phyloP scores from a whole-genome alignment of 2,113 vertebrate species.

The Ageneiosus marmoratus region DNA sequence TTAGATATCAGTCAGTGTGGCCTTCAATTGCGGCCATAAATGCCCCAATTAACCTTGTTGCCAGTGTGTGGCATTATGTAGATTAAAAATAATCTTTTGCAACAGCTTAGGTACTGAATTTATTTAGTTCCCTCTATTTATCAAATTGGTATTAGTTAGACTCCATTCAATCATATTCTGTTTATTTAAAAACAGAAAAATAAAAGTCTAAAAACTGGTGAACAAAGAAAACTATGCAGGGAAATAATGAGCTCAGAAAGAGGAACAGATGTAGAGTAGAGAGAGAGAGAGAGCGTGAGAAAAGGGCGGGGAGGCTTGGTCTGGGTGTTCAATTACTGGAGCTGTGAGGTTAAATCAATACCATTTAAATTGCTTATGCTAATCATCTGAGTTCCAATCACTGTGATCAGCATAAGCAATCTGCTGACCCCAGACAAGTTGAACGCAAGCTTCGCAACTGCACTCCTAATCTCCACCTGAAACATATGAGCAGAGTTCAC shows the following conservation, averaged over 20 bases:
- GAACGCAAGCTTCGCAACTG: conserved; percentile 36
- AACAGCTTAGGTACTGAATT: background rate
- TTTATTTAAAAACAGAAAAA: conserved; percentile 2
- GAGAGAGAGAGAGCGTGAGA: conserved; percentile 22
- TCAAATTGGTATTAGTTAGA: background rate
- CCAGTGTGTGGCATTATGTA: background rate
- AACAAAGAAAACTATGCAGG: background rate
- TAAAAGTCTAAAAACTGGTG: background rate
- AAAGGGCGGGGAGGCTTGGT: conserved; percentile 44
- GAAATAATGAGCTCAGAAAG: conserved; percentile 11
- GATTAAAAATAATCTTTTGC: background rate
- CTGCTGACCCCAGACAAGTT: conserved; percentile 87
- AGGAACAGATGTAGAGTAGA: conserved; percentile 14
- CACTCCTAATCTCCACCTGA: conserved; percentile 72
- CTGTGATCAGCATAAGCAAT: conserved; percentile 91
- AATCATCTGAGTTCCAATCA: conserved; percentile 90
- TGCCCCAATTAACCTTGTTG: background rate
- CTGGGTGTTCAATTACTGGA: conserved; percentile 91
- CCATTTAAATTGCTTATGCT: conserved; percentile 98
- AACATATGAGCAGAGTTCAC: conserved; percentile 82
- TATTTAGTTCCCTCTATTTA: background rate
- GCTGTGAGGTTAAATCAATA: conserved; percentile 92
- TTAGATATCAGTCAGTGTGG: background rate
- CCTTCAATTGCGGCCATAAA: no score
- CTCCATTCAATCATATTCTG: background rate